Evolutionary conservation across 2,113 vertebrate species (phyloP), one percentile per base, ranked within the genome.

Genomic region (Pachycephala philippinensis): DNA sequence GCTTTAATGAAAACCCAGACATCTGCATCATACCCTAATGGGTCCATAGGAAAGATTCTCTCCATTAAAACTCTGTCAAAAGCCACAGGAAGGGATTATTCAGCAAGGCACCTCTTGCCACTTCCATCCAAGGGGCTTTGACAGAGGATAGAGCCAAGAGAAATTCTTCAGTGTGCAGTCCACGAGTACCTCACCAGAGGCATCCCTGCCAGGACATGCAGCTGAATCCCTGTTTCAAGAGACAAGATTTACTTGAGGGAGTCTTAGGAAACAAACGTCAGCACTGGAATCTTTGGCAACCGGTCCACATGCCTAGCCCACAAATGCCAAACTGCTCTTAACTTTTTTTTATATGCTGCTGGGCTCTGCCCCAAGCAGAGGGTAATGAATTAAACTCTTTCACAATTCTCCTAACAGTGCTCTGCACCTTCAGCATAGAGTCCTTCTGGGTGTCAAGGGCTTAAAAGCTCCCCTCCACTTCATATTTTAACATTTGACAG

Each of bases 401-500:
- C 69, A 92, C 52, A 56, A 15, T n/a, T 87, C 47, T 76, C 39
- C 63, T 68, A 75, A 87, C 7, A 52, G 40, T 13, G 26, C 28
- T 91, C 59, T 89, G 57, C 65, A 65, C 71, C 59, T 91, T 79
- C 70, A 72, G 24, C 1, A 1, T 37, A 31, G 30, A 79, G 45
- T n/a, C 35, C 57, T 68, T 87, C 60, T 76, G 61, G 8, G 0
- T 20, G 35, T 64, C 42, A 52, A 71, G 45, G 31, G 30, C 30
- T 60, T 76, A 79, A 87, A 95, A 91, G 20, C 31, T 54, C 12
- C 37, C 28, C 20, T 9, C 16, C 8, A 19, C 31, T 47, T 76
- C 53, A 23, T 45, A 72, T 80, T 84, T 95, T 69, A 91, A 72
- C 60, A 87, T 75, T 28, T 93, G 75, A 94, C 75, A 90, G 78